These are phyloP conservation scores for Anabas testudineus DNA, from an alignment of 2,797 vertebrate species.

Conservation along the genomic window DNA sequence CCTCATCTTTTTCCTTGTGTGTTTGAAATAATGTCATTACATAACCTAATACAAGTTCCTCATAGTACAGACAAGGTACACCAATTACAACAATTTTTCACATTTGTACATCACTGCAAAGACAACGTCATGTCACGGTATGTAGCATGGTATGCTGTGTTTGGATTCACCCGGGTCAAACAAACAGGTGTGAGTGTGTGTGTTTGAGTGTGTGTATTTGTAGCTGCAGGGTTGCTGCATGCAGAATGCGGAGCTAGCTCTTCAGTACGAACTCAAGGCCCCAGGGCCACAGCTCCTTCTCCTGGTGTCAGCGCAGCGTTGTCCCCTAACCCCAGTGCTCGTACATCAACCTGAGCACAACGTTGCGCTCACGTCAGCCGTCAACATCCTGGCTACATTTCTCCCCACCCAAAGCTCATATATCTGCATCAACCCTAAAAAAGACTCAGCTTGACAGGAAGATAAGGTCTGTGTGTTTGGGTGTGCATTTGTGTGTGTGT, in stretches of 20 bases:
- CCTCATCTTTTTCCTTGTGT: neutral
- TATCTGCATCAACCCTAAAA: slow-evolving; percentile 80
- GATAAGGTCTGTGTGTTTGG: slow-evolving; percentile 70
- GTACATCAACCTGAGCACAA: slow-evolving; percentile 76
- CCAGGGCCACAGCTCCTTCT: slow-evolving; percentile 71
- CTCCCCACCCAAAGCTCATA: slow-evolving; percentile 71
- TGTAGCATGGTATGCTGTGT: neutral
- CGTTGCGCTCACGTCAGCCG: slow-evolving; percentile 71
- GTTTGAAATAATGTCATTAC: neutral
- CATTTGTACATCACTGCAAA: too few relatives aligned
- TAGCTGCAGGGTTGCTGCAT: slow-evolving; percentile 48
- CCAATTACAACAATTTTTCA: too few relatives aligned
- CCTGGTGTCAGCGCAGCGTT: slow-evolving; percentile 66
- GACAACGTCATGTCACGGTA: too few relatives aligned
- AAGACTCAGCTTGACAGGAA: slow-evolving; percentile 71
- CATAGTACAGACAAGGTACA: neutral
- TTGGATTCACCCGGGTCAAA: slow-evolving; percentile 26
- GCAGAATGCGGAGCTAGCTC: slow-evolving; percentile 61
- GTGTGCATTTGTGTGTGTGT: slow-evolving; percentile 15
- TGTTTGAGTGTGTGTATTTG: slow-evolving; percentile 31
- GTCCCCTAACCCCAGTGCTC: slow-evolving; percentile 79
- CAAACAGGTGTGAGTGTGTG: slow-evolving; percentile 43
- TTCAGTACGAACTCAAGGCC: slow-evolving; percentile 58
- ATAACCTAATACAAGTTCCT: neutral
- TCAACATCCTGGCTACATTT: slow-evolving; percentile 67